Percentiles rank a stretch among this genome's conserved stretches.
Evolutionary conservation across 2,113 vertebrate species (phyloP).

Genomic region (Crocuta crocuta): DNA sequence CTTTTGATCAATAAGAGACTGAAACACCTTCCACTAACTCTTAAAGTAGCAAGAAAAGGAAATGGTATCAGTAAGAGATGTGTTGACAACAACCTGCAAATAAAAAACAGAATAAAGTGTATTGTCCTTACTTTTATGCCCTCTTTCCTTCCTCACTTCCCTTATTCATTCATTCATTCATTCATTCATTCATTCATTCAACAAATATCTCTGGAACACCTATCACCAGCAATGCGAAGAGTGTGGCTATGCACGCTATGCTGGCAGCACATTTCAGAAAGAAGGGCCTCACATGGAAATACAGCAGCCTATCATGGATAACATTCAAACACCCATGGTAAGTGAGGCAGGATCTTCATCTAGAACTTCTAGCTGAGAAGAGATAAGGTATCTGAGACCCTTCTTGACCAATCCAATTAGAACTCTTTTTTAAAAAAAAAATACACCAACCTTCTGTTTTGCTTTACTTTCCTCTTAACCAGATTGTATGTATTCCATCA

Average conservation of each 20-base stretch:
- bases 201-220: neutral
- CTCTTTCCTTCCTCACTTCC: neutral
- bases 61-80: neutral
- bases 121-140: neutral
- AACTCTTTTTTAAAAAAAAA: neutral
- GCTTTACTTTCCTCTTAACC: neutral
- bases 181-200: neutral
- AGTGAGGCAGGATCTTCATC: neutral
- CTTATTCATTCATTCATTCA: neutral
- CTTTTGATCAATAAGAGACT: constrained; percentile 58
- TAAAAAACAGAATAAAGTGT: neutral
- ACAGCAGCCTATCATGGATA: fast-evolving
- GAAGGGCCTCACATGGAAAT: neutral
- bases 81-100: neutral
- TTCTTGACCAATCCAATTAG: neutral
- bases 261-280: neutral
- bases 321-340: neutral
- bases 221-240: neutral
- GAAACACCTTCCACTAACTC: constrained; percentile 36
- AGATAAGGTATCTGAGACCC: neutral
- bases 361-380: neutral
- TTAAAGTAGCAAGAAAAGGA: constrained; percentile 52
- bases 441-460: neutral
- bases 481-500: neutral
- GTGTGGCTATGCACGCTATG: neutral